Evolutionary conservation across 2,113 vertebrate genomes (phyloP).

Genomic region (Lipophrys pholis): DNA sequence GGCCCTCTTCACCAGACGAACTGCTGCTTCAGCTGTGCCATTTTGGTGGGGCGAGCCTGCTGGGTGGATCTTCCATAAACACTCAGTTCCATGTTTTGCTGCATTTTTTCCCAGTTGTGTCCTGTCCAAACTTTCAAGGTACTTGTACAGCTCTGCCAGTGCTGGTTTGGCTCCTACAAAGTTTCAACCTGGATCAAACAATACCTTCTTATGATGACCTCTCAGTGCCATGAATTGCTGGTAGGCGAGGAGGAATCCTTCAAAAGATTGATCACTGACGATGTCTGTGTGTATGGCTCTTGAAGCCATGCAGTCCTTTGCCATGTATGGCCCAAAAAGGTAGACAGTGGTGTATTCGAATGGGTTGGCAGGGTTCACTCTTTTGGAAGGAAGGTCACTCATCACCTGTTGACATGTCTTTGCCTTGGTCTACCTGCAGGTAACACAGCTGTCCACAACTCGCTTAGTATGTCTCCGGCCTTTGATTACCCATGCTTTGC

Average conservation of each 20-base stretch:
- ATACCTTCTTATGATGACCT: slow-evolving; percentile 33
- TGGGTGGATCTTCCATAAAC: slow-evolving; percentile 35
- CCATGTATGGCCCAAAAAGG: slow-evolving; percentile 36
- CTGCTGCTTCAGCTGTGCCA: slow-evolving; percentile 53
- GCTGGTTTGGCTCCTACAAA: slow-evolving; percentile 17
- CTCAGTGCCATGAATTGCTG: background rate
- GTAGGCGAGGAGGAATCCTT: slow-evolving; percentile 42
- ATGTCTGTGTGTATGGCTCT: slow-evolving; percentile 28
- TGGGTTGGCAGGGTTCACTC: slow-evolving; percentile 3
- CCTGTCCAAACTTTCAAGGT: background rate
- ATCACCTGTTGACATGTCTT: slow-evolving; percentile 16
- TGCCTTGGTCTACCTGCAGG: background rate
- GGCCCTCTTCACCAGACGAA: slow-evolving; percentile 21
- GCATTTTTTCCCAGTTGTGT: background rate
- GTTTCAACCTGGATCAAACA: slow-evolving; percentile 28
- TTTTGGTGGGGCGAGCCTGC: slow-evolving; percentile 53
- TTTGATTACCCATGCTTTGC: background rate
- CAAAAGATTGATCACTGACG: slow-evolving; percentile 19
- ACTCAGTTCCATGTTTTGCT: slow-evolving; percentile 17
- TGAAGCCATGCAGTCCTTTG: slow-evolving; percentile 42
- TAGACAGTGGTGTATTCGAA: slow-evolving; percentile 39
- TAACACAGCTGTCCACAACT: background rate
- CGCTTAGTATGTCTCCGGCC: slow-evolving; percentile 5
- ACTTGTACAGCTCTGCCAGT: background rate
- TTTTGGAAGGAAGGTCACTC: slow-evolving; percentile 22